Percentiles rank a stretch among this genome's conserved stretches.
phyloP scores from a whole-genome alignment of 37 sponge, comb jelly and placozoan species.

The Mnemiopsis leidyi region DNA sequence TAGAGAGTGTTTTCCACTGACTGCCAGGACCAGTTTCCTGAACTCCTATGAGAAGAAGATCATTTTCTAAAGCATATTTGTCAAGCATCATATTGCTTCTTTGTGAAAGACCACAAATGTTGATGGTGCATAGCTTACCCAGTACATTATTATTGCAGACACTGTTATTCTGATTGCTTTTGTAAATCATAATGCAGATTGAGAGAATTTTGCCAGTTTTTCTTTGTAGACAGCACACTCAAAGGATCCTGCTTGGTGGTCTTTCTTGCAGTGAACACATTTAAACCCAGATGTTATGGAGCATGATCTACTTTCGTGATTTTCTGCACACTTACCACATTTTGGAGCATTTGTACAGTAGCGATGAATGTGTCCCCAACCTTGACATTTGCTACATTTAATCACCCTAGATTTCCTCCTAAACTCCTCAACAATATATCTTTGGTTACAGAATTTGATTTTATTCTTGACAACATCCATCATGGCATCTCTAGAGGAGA shows the following conservation, averaged over 20 bases:
- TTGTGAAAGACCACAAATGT: too few species aligned
- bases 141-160: too few species aligned
- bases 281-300: background rate
- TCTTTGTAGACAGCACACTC: too few species aligned
- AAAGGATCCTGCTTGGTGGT: background rate
- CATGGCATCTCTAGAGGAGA: background rate
- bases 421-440: background rate
- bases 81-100: too few species aligned
- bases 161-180: too few species aligned
- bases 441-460: background rate
- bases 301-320: background rate
- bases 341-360: background rate
- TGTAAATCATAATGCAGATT: too few species aligned
- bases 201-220: too few species aligned
- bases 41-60: too few species aligned
- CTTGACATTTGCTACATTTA: conserved; percentile 5
- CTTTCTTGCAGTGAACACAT: background rate
- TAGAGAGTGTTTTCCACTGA: too few species aligned
- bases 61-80: too few species aligned
- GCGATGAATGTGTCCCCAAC: background rate
- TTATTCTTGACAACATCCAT: background rate
- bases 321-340: background rate
- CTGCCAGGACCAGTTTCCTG: too few species aligned
- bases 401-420: background rate
- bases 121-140: too few species aligned